Evolutionary conservation across 2,113 vertebrate genomes (phyloP), one percentile per base, ranked within the genome.

Genomic region (Pygoscelis adeliae): DNA sequence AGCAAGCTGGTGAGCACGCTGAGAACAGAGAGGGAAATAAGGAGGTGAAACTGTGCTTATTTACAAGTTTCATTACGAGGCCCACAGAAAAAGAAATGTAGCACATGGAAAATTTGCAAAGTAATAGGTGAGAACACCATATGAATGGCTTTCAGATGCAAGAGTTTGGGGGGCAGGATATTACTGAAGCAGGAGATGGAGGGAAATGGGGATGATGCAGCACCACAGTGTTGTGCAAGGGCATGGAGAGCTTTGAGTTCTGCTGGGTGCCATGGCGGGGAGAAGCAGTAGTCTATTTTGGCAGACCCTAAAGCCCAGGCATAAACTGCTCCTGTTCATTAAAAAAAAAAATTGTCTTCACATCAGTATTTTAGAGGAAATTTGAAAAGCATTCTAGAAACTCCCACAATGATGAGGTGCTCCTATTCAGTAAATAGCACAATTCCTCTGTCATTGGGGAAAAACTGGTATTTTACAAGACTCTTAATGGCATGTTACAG

Each of bases 341-440:
- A n/a, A 66, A 73, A 85, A 50, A 11, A 40, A 62, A 29, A 5
- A 18, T 6, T 18, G 18, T 55, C 40, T 76, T 79, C 38, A 29
- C 3, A 3, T 34, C 17, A 47, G 5, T 79, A 32, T 72, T 69
- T 61, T 23, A 71, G 18, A 85, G 15, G 38, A 71, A 55, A n/a
- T 38, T 70, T 90, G 38, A 79, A 67, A 91, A 71, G 10, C n/a
- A 18, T 85, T 85, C 59, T 82, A 79, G 25, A 87, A 90, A 71
- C 15, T 66, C 11, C 4, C 11, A 73, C 30, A 32, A 36, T 0
- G 2, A 20, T 32, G 4, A 76, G 27, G 13, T 42, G 7, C 40
- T 89, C 26, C n/a, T 50, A 14, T 52, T n/a, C 1, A 1, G 11
- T 50, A 71, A 89, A 67, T 47, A 77, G 52, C 70, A 63, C 5